A percentile compares a stretch with the other conserved stretches of the same genome.
These are phyloP conservation scores for Synchiropus splendidus DNA, from an alignment of 2,113 vertebrate genomes.

Conservation along the genomic window DNA sequence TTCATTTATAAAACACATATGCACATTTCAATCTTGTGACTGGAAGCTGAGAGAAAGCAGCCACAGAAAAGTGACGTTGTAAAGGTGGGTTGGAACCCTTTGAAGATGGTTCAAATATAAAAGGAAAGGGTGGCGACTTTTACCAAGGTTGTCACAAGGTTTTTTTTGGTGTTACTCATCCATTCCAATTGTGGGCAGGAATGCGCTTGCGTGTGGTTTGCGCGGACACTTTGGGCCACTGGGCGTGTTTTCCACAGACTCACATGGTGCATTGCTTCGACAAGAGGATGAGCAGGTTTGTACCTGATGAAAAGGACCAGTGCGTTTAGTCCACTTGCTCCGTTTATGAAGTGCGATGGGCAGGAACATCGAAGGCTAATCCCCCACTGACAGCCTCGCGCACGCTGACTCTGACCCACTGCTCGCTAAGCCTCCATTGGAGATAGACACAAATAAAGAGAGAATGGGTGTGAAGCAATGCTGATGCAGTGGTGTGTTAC, in stretches of 20 bases:
- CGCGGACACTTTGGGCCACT: too few relatives aligned
- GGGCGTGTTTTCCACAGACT: conserved; percentile 23
- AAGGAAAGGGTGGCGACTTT: conserved; percentile 40
- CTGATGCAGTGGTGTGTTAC: too few relatives aligned
- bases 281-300: too few relatives aligned
- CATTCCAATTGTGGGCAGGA: too few relatives aligned
- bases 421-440: conserved; percentile 44
- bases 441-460: too few relatives aligned
- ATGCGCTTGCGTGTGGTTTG: conserved; percentile 15
- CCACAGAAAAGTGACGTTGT: conserved; percentile 1
- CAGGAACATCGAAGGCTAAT: conserved; percentile 54
- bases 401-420: conserved; percentile 51
- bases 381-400: conserved; percentile 51
- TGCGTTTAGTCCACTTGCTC: conserved; percentile 19
- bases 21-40: conserved; percentile 44
- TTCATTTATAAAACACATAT: conserved; percentile 41
- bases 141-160: too few relatives aligned
- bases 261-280: too few relatives aligned
- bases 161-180: too few relatives aligned
- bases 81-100: conserved; percentile 62
- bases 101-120: conserved; percentile 43
- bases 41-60: conserved; percentile 18
- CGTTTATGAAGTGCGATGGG: conserved; percentile 45
- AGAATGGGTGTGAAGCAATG: too few relatives aligned
- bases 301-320: too few relatives aligned